phyloP scores from a whole-genome alignment of 2,797 vertebrate genomes.

The Alca torda region DNA sequence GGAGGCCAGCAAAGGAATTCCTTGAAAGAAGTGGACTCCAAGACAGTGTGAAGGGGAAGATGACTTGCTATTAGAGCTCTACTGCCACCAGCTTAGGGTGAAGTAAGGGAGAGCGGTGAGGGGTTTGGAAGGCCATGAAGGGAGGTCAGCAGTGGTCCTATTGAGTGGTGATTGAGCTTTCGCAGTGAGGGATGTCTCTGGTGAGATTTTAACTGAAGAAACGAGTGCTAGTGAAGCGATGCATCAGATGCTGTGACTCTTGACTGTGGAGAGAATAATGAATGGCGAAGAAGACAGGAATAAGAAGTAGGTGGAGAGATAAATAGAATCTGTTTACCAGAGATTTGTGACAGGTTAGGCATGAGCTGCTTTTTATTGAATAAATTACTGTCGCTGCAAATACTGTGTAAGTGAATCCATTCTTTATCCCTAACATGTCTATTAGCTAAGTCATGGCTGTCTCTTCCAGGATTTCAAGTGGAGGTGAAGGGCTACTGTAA shows the following conservation, averaged over 20 bases:
- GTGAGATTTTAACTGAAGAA: background rate
- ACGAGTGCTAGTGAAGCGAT: background rate
- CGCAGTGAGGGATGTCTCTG: background rate
- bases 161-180: background rate
- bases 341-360: background rate
- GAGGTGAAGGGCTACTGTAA: background rate
- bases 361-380: conserved; percentile 7
- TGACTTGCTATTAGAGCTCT: background rate
- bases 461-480: background rate
- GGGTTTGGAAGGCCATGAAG: background rate
- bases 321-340: conserved; percentile 8
- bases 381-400: conserved; percentile 3
- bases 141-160: background rate
- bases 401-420: background rate
- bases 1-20: background rate
- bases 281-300: background rate
- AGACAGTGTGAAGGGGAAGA: background rate
- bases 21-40: background rate
- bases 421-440: background rate
- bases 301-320: background rate
- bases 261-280: background rate
- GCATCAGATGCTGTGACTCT: background rate
- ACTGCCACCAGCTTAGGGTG: background rate
- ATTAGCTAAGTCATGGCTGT: background rate
- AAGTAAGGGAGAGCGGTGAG: background rate